Percentiles rank a stretch among this genome's conserved stretches.
Conservation (phyloP, 1,140 invertebrate genomes). For the Lycorma delicatula region DNA sequence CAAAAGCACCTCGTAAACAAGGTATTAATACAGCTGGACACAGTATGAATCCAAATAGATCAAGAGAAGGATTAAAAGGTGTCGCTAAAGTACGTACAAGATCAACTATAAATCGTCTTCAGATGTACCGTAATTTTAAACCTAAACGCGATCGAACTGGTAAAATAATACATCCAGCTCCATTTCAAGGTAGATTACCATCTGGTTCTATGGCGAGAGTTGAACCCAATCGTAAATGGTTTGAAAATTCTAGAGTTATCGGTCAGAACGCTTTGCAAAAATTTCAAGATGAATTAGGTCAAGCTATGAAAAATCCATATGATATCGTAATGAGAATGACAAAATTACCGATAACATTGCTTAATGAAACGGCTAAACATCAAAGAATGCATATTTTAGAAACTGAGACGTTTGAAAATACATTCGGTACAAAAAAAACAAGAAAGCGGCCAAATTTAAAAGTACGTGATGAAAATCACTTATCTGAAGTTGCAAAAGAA, state of each 20-base stretch:
- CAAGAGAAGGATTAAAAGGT: constrained; percentile 66
- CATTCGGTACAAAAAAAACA: constrained; percentile 90
- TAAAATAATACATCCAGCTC: constrained; percentile 80
- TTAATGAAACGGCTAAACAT: constrained; percentile 90
- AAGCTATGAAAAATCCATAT: constrained; percentile 91
- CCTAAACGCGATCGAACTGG: constrained; percentile 84
- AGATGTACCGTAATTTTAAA: constrained; percentile 98
- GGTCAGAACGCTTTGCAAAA: constrained; percentile 91
- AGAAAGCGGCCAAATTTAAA: constrained; percentile 84
- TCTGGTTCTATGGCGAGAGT: constrained; percentile 88
- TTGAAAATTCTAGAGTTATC: constrained; percentile 87
- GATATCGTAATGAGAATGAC: constrained; percentile 97
- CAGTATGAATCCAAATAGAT: constrained; percentile 82
- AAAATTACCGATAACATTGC: constrained; percentile 84
- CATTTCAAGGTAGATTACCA: constrained; percentile 84
- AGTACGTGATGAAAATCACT: constrained; percentile 58
- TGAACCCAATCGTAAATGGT: constrained; percentile 97
- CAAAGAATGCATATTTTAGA: constrained; percentile 89
- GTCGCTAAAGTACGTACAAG: constrained; percentile 79
- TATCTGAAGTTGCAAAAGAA: constrained; percentile 60
- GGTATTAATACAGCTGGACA: constrained; percentile 71
- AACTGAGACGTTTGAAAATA: constrained; percentile 86
- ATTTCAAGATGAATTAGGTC: constrained; percentile 93
- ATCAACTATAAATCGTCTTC: constrained; percentile 88
- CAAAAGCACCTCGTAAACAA: constrained; percentile 61